Evolutionary conservation across 2,113 vertebrate species (phyloP).

Genomic region (Marmota flaviventris): DNA sequence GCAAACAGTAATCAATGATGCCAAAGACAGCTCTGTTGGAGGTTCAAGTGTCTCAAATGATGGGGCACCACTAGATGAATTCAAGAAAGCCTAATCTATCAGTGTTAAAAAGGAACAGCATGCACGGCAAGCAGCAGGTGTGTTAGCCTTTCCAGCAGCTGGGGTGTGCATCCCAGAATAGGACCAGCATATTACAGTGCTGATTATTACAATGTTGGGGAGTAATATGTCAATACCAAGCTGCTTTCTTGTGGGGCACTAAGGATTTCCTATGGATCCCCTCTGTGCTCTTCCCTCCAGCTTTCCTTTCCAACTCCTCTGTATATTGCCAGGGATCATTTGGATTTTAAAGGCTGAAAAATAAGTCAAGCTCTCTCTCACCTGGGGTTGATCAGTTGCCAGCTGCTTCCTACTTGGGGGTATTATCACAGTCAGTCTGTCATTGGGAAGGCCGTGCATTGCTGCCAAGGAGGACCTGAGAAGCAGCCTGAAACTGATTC

Average conservation of each 20-base stretch:
- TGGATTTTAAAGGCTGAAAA: conserved; percentile 51
- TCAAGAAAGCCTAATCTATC: background rate
- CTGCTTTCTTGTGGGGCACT: background rate
- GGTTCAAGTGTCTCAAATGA: conserved; percentile 77
- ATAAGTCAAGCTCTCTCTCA: conserved; percentile 40
- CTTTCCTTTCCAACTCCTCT: background rate
- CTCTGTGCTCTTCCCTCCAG: background rate
- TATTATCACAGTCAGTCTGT: conserved; percentile 15
- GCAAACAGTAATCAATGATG: conserved; percentile 72
- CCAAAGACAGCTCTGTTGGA: conserved; percentile 38
- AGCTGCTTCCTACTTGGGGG: background rate
- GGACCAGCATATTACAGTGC: background rate
- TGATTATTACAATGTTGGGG: background rate
- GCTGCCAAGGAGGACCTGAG: background rate
- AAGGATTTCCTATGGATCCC: background rate
- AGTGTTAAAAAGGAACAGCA: conserved; percentile 62
- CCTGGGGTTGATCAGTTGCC: background rate
- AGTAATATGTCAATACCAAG: background rate
- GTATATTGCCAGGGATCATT: background rate
- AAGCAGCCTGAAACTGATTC: background rate
- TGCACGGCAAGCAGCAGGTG: background rate
- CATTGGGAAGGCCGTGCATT: background rate
- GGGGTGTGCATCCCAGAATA: background rate
- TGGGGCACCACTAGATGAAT: conserved; percentile 72
- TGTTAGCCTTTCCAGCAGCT: conserved; percentile 49